A percentile compares a stretch with the other conserved stretches of the same genome.
These are phyloP conservation scores for Dryobates pubescens DNA, from an alignment of 2,797 vertebrate genomes.

Conservation along the genomic window DNA sequence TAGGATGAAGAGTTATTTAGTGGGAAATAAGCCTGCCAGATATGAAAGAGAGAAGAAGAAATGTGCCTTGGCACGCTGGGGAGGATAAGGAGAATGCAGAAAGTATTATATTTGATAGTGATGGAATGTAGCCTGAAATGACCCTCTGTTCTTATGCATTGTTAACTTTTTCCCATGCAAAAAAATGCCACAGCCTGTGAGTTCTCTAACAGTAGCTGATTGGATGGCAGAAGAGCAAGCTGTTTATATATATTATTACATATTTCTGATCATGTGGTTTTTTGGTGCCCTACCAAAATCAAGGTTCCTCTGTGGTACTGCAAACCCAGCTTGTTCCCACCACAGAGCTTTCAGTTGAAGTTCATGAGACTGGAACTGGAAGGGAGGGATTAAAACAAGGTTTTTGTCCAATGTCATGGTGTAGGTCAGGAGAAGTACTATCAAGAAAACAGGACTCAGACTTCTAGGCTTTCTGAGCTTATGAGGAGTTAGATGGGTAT, in stretches of 20 bases:
- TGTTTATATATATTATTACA: background rate
- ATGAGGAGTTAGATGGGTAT: background rate
- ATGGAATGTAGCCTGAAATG: conserved; percentile 56
- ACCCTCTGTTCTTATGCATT: conserved; percentile 34
- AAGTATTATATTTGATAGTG: conserved; percentile 45
- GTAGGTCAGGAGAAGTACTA: background rate
- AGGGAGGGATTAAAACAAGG: background rate
- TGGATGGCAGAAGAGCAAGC: background rate
- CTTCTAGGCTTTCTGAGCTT: background rate
- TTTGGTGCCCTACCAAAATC: conserved; percentile 17
- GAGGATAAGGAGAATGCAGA: conserved; percentile 33
- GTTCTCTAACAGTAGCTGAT: background rate
- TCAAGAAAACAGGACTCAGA: background rate
- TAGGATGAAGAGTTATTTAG: conserved; percentile 6
- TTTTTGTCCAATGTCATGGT: background rate
- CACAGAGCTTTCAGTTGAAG: background rate
- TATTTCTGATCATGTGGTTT: background rate
- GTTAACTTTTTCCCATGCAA: conserved; percentile 47
- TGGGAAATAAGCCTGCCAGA: conserved; percentile 47
- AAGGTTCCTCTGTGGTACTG: background rate
- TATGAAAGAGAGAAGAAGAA: conserved; percentile 36
- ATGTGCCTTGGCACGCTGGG: conserved; percentile 39
- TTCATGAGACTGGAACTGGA: background rate
- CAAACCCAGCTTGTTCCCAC: background rate
- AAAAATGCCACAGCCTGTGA: background rate